Evolutionary conservation across 2,888 invertebrate genomes (phyloP), one percentile per base, ranked within the genome.

Genomic region (Entomobrya proxima): DNA sequence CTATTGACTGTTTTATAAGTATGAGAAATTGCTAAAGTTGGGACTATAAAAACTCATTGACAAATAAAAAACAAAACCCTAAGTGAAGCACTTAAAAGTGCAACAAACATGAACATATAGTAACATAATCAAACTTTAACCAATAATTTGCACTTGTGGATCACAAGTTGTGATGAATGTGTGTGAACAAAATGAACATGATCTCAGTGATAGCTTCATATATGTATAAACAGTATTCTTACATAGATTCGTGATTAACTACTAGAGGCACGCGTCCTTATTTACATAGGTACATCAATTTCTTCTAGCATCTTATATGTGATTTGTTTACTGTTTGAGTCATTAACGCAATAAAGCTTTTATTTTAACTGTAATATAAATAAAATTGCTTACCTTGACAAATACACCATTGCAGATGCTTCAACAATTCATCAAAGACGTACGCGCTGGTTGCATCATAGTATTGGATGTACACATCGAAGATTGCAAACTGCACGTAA

Each of bases 401-500:
- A 79, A 88, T 87, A 82, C 87, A 87, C 88, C 88, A 88, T 69
- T 86, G 75, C 61, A 88, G 40, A 50, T 87, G 82, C 40, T 84
- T 74, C 32, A 87, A 32, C 24, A 88, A 61, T 47, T 85, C 85
- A 21, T 82, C 83, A 69, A 88, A 78, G 24, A 86, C 75, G 24
- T 80, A 69, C 37, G 58, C 30, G 69, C 76, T 83, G 24, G 87
- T 47, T 61, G 82, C 82, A 18, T 87, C 84, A 67, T 85, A 86
- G 61, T 83, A 78, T 50, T 85, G 81, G 21, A 78, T 83, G 76
- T 82, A 87, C 74, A 85, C 85, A 82, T 88, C 88, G n/a, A 86
- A 81, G 58, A 87, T 88, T 79, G 88, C 88, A 85, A 88, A 88
- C 86, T 88, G 88, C 61, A 87, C 86, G 86, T 88, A 88, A 78